These are phyloP conservation scores for Camponotus pennsylvanicus DNA, from an alignment of 1,140 invertebrate genomes.

Conservation along the genomic window DNA sequence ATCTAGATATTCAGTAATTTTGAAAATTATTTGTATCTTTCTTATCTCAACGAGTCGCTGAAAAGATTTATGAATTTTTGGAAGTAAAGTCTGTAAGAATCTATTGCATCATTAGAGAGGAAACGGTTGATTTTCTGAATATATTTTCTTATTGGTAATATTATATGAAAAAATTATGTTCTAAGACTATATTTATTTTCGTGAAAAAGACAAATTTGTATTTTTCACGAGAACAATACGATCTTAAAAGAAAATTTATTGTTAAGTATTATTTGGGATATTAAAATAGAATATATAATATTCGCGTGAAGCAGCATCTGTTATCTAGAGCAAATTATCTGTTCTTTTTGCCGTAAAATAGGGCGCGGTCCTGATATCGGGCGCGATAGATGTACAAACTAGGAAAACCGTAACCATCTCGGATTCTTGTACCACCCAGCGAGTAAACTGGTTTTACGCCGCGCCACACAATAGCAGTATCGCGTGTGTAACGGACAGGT, in stretches of 20 bases:
- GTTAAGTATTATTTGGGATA: neutral
- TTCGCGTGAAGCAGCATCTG: neutral
- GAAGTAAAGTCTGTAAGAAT: no score
- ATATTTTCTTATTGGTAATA: no score
- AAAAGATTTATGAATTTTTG: no score
- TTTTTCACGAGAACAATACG: neutral
- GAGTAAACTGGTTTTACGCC: slow-evolving; percentile 80
- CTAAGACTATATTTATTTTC: neutral
- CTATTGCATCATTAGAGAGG: no score
- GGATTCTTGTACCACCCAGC: slow-evolving; percentile 81
- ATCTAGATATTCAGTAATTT: no score
- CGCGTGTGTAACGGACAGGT: slow-evolving; percentile 78
- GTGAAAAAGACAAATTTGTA: neutral
- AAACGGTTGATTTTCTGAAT: no score
- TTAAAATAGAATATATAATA: slow-evolving; percentile 25
- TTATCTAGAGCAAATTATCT: slow-evolving; percentile 45
- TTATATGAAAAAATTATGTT: neutral
- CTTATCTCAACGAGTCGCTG: no score
- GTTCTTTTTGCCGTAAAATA: slow-evolving; percentile 28
- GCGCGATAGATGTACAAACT: slow-evolving; percentile 51
- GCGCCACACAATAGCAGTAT: slow-evolving; percentile 78
- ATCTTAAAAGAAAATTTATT: neutral
- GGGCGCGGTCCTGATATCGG: slow-evolving; percentile 43
- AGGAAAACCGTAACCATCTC: slow-evolving; percentile 69
- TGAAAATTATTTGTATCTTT: no score